Conservation (phyloP, 2,888 invertebrate genomes). For the Dicranocentrus wangi region DNA sequence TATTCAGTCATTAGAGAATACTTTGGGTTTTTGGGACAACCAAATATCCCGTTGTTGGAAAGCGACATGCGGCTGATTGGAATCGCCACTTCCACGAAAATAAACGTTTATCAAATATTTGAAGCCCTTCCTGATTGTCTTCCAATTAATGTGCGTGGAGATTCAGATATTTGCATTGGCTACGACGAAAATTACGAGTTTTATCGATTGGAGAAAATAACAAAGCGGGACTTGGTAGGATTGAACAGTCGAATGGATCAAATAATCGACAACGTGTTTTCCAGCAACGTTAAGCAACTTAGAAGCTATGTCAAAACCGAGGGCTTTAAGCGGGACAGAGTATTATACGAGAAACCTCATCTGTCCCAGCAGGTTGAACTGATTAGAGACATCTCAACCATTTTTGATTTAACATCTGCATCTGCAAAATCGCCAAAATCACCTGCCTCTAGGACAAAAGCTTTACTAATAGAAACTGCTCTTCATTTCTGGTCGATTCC, state of each 20-base stretch:
- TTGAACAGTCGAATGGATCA: neutral
- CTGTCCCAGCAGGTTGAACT: no score
- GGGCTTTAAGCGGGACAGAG: no score
- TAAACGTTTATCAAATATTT: neutral
- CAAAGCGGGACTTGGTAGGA: neutral
- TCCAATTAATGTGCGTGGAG: no score
- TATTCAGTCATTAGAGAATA: constrained; percentile 56
- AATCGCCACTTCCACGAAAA: constrained; percentile 62
- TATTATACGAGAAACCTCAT: no score
- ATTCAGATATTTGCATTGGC: neutral
- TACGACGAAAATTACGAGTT: neutral
- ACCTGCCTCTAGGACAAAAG: no score
- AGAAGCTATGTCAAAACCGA: no score
- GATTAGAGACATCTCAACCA: neutral
- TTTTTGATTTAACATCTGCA: neutral
- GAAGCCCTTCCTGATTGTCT: no score
- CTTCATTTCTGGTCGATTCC: neutral
- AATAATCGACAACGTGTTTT: no score
- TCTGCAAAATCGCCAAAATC: neutral
- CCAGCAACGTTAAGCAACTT: neutral
- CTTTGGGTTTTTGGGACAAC: constrained; percentile 46
- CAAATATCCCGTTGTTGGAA: constrained; percentile 54
- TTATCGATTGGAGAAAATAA: neutral
- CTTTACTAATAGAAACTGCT: neutral
- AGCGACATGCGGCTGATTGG: constrained; percentile 66